A percentile compares a stretch with the other conserved stretches of the same genome.
These are phyloP conservation scores for Dastarcus helophoroides DNA, from an alignment of 2,888 invertebrate genomes.

Conservation along the genomic window DNA sequence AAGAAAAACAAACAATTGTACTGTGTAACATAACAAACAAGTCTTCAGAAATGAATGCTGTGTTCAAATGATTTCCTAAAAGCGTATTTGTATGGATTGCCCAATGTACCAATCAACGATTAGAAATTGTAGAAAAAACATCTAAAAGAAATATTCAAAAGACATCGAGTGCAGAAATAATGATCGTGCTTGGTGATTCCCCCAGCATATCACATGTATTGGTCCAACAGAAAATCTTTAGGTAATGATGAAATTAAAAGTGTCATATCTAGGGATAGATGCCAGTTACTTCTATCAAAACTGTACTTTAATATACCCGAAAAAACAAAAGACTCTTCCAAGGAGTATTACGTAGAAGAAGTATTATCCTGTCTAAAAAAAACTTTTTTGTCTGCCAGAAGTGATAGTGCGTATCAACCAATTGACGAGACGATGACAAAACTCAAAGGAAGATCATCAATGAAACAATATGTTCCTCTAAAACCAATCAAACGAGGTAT, in stretches of 20 bases:
- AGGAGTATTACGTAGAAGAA: conserved; percentile 7
- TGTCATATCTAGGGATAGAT: conserved; percentile 6
- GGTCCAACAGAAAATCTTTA: conserved; percentile 4
- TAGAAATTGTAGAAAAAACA: no score
- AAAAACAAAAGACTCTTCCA: conserved; percentile 3
- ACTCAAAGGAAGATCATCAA: conserved; percentile 11
- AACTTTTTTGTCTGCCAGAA: conserved; percentile 10
- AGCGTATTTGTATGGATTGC: no score
- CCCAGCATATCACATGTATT: no score
- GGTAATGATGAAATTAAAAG: conserved; percentile 5
- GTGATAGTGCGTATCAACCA: conserved; percentile 10
- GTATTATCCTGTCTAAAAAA: conserved; percentile 10
- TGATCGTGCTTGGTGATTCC: no score
- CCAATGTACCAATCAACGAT: no score
- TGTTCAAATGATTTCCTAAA: no score
- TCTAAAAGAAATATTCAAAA: no score
- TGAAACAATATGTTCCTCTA: conserved; percentile 17
- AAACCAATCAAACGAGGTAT: conserved; percentile 17
- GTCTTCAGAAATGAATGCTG: no score
- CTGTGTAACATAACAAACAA: no score
- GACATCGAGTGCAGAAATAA: no score
- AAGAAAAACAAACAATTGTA: no score
- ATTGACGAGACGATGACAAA: conserved; percentile 12
- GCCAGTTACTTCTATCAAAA: conserved; percentile 3
- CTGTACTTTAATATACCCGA: conserved; percentile 6